Base-by-base conservation (phyloP, 1,140 invertebrate genomes). In the Gonatopus flavifemur region DNA sequence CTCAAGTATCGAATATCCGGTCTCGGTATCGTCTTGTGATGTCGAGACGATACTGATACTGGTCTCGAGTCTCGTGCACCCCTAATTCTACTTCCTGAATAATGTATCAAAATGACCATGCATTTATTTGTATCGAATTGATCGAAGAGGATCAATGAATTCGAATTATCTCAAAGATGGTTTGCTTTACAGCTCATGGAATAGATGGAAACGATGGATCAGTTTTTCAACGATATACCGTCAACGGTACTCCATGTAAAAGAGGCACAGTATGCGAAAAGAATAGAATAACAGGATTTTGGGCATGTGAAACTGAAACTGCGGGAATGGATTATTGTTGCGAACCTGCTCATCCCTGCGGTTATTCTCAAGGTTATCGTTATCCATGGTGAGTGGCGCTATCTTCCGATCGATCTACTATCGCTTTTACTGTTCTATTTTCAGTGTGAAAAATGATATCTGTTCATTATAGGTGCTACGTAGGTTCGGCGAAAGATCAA, bases 251-350 rank as follows among this genome's bases (percentile, higher is more conserved):
- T 59, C 88, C 88, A 1, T 92, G 89, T 58, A 82, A 84, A n/a
- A 67, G 78, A 21, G 88, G 86, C 10, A 85, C 85, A 0, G 74
- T 78, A 0, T 91, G 89, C 56, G 82, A 83, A 31, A 83, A 84
- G 64, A 90, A 90, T 59, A 70, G 77, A n/a, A 72, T 88, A 2
- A 83, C 83, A 2, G 88, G 87, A 1, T 88, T 90, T 65, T 91
- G 88, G 84, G 85, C 83, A 16, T 91, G 89, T 53, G 87, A 90
- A 57, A 81, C 86, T 1, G 88, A 90, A 55, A 86, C 83, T 12
- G 84, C 84, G 55, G 78, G 83, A 25, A 91, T 88, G 89, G 88
- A 91, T 66, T 91, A 90, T 60, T 91, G 89, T 57, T 91, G 89
- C 62, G 81, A 86, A 40, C 86, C 88, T n/a, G 83, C 82, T 39